Conservation (phyloP, 2,888 invertebrate species). For the Netelia virgata region DNA sequence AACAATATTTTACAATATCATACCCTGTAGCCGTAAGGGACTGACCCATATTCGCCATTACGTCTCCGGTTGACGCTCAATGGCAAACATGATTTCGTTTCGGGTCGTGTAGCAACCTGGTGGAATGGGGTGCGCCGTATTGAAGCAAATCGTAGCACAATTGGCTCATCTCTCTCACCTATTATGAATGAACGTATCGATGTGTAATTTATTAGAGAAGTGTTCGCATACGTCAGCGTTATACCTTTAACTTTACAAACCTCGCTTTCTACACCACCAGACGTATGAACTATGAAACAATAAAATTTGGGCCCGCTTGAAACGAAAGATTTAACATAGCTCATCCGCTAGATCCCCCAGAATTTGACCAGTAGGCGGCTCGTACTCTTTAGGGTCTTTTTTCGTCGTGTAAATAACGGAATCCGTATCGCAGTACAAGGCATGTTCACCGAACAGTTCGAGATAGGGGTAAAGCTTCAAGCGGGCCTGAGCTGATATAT, state of each 20-base stretch:
- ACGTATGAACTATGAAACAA: slow-evolving; percentile 33
- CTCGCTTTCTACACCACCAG: slow-evolving; percentile 26
- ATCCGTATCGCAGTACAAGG: neutral
- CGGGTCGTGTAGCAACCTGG: too few species aligned
- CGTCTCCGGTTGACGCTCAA: too few species aligned
- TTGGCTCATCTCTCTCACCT: too few species aligned
- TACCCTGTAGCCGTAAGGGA: neutral
- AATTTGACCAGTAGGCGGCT: too few species aligned
- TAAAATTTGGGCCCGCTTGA: slow-evolving; percentile 81
- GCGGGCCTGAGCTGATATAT: slow-evolving; percentile 73
- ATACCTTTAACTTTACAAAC: slow-evolving; percentile 67
- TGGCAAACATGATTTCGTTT: too few species aligned
- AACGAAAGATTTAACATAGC: slow-evolving; percentile 72
- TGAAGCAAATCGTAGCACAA: neutral
- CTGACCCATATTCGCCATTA: neutral
- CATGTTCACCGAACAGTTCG: too few species aligned
- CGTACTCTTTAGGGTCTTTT: slow-evolving; percentile 75
- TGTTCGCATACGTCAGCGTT: neutral
- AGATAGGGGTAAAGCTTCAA: slow-evolving; percentile 75
- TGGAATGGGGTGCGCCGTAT: too few species aligned
- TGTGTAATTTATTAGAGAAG: neutral
- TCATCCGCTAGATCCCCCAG: too few species aligned
- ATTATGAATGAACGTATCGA: neutral
- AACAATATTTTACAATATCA: too few species aligned
- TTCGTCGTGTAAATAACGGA: neutral